These are phyloP conservation scores for Brenthis ino DNA, from an alignment of 2,888 invertebrate genomes.

Conservation along the genomic window DNA sequence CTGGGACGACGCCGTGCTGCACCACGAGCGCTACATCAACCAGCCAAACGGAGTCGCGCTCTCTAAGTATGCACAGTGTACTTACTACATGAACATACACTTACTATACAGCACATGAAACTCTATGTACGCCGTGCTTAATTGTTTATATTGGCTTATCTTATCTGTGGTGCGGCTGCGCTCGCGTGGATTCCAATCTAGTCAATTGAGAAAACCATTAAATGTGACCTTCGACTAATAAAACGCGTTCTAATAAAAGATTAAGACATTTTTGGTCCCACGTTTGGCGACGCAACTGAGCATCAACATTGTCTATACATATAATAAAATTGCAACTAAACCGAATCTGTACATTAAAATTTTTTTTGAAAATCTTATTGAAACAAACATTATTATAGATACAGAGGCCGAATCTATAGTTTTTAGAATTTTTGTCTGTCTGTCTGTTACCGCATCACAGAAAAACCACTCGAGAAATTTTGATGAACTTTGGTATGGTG, in stretches of 20 bases:
- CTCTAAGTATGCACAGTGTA: conserved; percentile 87
- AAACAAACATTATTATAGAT: no score
- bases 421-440: no score
- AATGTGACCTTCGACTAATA: neutral
- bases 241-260: neutral
- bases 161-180: neutral
- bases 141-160: neutral
- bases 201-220: conserved; percentile 5
- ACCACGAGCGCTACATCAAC: conserved; percentile 98
- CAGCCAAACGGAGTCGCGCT: conserved; percentile 96
- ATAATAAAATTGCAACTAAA: no score
- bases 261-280: neutral
- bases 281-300: no score
- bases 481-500: no score
- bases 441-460: no score
- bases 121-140: no score
- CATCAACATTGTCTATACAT: no score
- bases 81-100: neutral
- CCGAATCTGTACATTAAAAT: no score
- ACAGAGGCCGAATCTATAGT: no score
- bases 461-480: no score
- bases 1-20: conserved; percentile 97
- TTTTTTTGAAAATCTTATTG: no score
- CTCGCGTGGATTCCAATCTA: conserved; percentile 1
- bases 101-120: neutral